Percentiles rank a stretch among this genome's conserved stretches.
Evolutionary conservation across 2,888 invertebrate species (phyloP).

Genomic region (Agrotis segetum): DNA sequence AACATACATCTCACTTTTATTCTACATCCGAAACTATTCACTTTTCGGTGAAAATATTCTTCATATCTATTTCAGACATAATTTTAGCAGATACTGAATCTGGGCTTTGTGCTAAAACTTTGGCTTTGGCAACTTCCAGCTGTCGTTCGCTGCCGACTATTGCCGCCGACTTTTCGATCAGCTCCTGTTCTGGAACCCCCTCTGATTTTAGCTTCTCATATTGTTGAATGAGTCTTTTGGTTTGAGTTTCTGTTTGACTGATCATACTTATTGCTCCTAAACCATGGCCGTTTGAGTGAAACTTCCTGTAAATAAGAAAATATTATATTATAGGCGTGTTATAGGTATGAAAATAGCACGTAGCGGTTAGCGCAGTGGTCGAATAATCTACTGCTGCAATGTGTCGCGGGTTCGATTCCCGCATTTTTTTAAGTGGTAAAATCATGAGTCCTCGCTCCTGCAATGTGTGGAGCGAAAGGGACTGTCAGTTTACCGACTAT

Average conservation of each 20-base stretch:
- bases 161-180: slow-evolving; percentile 81
- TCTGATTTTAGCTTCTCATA: slow-evolving; percentile 91
- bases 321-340: no score
- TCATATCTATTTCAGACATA: slow-evolving; percentile 75
- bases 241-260: slow-evolving; percentile 88
- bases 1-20: slow-evolving; percentile 4
- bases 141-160: slow-evolving; percentile 75
- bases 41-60: slow-evolving; percentile 80
- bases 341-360: no score
- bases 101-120: slow-evolving; percentile 68
- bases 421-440: no score
- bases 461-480: no score
- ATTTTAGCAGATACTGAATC: slow-evolving; percentile 80
- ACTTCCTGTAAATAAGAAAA: slow-evolving; percentile 89
- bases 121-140: slow-evolving; percentile 67
- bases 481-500: no score
- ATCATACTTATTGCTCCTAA: slow-evolving; percentile 90
- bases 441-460: no score
- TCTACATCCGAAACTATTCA: slow-evolving; percentile 26
- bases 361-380: no score
- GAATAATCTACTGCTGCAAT: no score
- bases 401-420: no score
- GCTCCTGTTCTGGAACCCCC: slow-evolving; percentile 89
- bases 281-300: slow-evolving; percentile 91
- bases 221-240: slow-evolving; percentile 92